These are phyloP conservation scores for Urocitellus parryii DNA, from an alignment of 2,113 vertebrate genomes.

Conservation along the genomic window DNA sequence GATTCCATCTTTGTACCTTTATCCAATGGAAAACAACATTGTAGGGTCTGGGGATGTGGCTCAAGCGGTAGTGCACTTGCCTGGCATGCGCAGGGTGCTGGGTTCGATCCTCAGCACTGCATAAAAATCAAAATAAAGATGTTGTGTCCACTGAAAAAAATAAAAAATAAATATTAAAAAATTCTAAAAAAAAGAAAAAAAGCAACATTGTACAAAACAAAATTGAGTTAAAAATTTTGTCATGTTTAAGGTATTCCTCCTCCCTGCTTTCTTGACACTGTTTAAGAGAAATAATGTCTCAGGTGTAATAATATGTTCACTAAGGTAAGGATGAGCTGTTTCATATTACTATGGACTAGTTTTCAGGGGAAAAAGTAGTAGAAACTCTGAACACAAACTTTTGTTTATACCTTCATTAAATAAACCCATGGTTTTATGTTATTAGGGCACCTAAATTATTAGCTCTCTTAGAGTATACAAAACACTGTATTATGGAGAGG, in stretches of 20 bases:
- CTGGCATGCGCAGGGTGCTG: no score
- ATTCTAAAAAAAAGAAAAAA: not conserved
- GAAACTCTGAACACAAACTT: slow-evolving; percentile 28
- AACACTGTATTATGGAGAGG: not conserved
- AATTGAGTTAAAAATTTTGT: not conserved
- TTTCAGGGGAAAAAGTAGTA: not conserved
- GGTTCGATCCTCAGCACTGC: no score
- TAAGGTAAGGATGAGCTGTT: not conserved
- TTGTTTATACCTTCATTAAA: not conserved
- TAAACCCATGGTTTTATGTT: not conserved
- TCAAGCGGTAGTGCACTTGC: no score
- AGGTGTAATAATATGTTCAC: not conserved
- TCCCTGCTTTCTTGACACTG: not conserved
- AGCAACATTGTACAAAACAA: not conserved
- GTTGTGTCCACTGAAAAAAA: no score
- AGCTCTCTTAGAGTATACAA: not conserved
- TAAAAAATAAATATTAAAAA: no score
- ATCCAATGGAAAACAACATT: not conserved
- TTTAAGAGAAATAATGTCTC: not conserved
- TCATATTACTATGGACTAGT: not conserved
- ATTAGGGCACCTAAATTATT: not conserved
- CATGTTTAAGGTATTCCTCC: not conserved
- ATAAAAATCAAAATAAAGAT: no score
- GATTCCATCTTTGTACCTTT: not conserved
- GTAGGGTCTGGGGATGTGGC: not conserved